These are phyloP conservation scores for Rhinophrynus dorsalis DNA, from an alignment of 2,797 vertebrate species.

Conservation along the genomic window DNA sequence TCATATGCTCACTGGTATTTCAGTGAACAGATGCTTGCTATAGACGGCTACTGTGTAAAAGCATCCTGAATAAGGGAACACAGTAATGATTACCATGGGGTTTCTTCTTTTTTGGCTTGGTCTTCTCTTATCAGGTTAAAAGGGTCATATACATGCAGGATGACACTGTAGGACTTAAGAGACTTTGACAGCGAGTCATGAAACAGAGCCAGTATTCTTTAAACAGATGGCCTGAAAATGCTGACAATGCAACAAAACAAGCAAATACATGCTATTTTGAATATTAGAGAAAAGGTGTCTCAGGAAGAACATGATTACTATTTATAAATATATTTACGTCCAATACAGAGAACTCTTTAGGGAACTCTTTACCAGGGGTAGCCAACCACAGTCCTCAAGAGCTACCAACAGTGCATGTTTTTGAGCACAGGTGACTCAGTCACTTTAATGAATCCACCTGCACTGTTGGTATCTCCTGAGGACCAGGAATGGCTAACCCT, in stretches of 20 bases:
- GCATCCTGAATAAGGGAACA: not conserved
- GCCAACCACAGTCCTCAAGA: too few species aligned
- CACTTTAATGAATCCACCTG: too few species aligned
- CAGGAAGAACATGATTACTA: too few species aligned
- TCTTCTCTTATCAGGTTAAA: conserved; percentile 27
- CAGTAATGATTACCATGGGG: conserved; percentile 27
- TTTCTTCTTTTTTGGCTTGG: conserved; percentile 24
- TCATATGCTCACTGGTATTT: conserved; percentile 26
- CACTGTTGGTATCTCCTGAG: too few species aligned
- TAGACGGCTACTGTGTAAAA: not conserved
- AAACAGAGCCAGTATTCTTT: conserved; percentile 13
- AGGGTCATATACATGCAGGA: conserved; percentile 23
- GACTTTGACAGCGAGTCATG: conserved; percentile 44
- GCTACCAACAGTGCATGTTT: too few species aligned
- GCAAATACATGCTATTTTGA: too few species aligned
- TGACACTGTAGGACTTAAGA: conserved; percentile 22
- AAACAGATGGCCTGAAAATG: conserved; percentile 41
- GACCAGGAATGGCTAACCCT: too few species aligned
- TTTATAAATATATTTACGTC: too few species aligned
- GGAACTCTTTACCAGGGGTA: too few species aligned
- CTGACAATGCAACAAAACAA: conserved; percentile 30
- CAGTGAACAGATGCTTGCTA: conserved; percentile 27
- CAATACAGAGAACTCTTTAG: too few species aligned
- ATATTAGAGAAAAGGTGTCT: too few species aligned
- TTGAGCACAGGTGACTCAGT: too few species aligned